Conservation (phyloP, 2,113 vertebrate species). For the Lasiurus borealis region DNA sequence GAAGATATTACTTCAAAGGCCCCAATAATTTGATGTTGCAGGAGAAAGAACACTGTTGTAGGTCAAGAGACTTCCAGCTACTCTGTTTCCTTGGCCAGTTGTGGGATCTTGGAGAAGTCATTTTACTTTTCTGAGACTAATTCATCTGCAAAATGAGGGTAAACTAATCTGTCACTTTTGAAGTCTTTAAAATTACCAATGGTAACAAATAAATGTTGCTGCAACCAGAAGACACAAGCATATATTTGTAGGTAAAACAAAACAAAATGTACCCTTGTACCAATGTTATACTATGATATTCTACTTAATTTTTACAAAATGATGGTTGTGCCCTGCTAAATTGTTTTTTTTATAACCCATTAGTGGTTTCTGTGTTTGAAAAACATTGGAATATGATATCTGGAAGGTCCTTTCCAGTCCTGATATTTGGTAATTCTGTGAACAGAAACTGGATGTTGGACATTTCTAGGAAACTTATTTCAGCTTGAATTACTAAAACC, state of each 20-base stretch:
- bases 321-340: background rate
- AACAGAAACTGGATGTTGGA: background rate
- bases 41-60: background rate
- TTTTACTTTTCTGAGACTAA: background rate
- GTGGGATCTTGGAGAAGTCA: background rate
- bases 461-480: conserved; percentile 45
- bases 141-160: background rate
- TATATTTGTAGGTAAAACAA: background rate
- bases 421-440: conserved; percentile 6
- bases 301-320: conserved; percentile 42
- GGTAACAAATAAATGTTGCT: conserved; percentile 17
- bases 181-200: conserved; percentile 19
- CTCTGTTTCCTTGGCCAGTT: background rate
- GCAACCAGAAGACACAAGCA: background rate
- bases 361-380: background rate
- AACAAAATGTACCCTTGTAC: conserved; percentile 40
- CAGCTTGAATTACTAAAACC: background rate
- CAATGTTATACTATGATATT: background rate
- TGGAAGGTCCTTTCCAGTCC: conserved; percentile 16
- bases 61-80: background rate
- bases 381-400: conserved; percentile 23
- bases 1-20: too few relatives aligned
- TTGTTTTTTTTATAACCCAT: background rate
- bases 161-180: background rate
- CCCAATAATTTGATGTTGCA: background rate